phyloP scores from a whole-genome alignment of 2,888 invertebrate species.

The Geophilus truncorum region DNA sequence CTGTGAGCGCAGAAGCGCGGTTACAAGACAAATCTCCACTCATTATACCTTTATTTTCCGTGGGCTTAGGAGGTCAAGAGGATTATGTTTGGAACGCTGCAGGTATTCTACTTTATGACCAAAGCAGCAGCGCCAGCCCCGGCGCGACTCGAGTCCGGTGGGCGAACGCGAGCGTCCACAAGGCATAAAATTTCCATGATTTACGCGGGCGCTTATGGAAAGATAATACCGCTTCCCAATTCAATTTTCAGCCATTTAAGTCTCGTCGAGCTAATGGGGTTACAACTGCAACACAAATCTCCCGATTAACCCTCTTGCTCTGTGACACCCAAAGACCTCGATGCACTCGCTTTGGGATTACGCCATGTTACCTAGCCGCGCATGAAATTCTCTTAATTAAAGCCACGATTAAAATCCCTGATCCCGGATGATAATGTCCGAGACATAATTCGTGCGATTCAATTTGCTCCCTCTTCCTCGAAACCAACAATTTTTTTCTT shows the following conservation, averaged over 20 bases:
- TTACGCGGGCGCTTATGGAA: slow-evolving; percentile 31
- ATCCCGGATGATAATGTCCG: slow-evolving; percentile 34
- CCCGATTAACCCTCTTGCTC: slow-evolving; percentile 33
- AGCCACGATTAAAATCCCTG: slow-evolving; percentile 34
- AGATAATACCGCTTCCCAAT: slow-evolving; percentile 34
- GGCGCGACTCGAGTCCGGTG: background rate
- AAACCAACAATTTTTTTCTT: background rate
- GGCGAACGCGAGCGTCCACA: slow-evolving; percentile 22
- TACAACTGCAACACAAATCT: slow-evolving; percentile 34
- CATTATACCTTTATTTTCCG: slow-evolving; percentile 34
- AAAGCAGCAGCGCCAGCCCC: background rate
- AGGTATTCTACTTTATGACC: slow-evolving; percentile 27
- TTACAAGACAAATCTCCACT: slow-evolving; percentile 34
- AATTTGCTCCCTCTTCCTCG: slow-evolving; percentile 32
- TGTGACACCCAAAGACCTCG: slow-evolving; percentile 30
- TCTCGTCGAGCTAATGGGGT: slow-evolving; percentile 32
- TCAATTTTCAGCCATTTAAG: slow-evolving; percentile 34
- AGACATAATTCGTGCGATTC: slow-evolving; percentile 35
- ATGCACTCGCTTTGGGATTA: slow-evolving; percentile 33
- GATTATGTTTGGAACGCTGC: slow-evolving; percentile 30
- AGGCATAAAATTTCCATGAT: slow-evolving; percentile 34
- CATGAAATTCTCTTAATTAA: slow-evolving; percentile 35
- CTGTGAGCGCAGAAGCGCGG: background rate
- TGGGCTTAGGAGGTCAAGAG: slow-evolving; percentile 33
- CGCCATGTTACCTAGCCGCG: slow-evolving; percentile 34